Evolutionary conservation across 53 echinoderm and acorn worm genomes (phyloP).

Genomic region (Henricia sp.): DNA sequence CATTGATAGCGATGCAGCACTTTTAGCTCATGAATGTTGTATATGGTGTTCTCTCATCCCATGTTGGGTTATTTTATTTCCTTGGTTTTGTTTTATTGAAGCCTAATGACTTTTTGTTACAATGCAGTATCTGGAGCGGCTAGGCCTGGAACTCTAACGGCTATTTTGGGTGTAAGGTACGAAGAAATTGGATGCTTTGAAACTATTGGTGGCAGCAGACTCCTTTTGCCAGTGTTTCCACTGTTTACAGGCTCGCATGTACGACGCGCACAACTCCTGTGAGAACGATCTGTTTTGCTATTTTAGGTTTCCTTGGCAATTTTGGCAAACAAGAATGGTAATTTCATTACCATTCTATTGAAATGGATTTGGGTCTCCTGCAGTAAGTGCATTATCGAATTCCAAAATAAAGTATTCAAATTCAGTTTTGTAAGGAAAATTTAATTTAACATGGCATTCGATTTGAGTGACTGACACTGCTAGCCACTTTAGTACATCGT

Average conservation of each 20-base stretch:
- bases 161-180: constrained; percentile 87
- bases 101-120: neutral
- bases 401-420: no score
- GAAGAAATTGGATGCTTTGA: neutral
- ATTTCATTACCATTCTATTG: neutral
- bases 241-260: no score
- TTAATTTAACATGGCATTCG: no score
- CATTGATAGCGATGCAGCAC: no score
- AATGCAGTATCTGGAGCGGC: constrained; percentile 78
- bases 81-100: neutral
- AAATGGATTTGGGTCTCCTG: constrained; percentile 6
- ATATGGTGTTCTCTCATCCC: no score
- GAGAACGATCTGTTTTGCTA: neutral
- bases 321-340: neutral
- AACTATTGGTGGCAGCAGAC: no score
- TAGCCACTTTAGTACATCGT: neutral
- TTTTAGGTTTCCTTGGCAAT: neutral
- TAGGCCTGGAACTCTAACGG: constrained; percentile 79
- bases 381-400: no score
- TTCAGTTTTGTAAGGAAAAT: no score
- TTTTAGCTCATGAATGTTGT: no score
- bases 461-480: no score
- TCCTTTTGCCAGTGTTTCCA: neutral
- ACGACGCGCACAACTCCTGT: neutral
- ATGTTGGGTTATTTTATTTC: no score